phyloP scores from a whole-genome alignment of 2,113 vertebrate genomes.

The Odocoileus hemionus region DNA sequence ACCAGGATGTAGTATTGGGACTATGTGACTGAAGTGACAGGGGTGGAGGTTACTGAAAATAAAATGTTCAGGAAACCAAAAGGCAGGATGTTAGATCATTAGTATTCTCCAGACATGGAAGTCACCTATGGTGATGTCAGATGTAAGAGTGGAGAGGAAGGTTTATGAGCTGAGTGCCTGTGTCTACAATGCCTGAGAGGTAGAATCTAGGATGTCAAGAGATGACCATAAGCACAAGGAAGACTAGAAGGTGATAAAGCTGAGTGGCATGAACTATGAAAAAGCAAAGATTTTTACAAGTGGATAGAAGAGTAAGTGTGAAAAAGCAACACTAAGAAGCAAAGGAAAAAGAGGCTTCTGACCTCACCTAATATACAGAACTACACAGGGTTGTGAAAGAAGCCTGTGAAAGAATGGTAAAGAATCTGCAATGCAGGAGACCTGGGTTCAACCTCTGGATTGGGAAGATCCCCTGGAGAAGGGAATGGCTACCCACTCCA shows the following conservation, averaged over 20 bases:
- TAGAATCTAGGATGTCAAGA: not conserved
- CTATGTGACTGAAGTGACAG: not conserved
- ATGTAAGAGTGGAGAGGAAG: not conserved
- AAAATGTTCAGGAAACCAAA: not conserved
- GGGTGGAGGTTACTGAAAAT: not conserved
- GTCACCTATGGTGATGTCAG: not conserved
- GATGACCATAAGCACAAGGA: not conserved
- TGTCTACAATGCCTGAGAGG: not conserved
- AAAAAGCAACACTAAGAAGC: not conserved
- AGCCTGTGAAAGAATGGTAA: not conserved
- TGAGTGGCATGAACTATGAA: not conserved
- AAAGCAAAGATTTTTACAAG: not conserved
- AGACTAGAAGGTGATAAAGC: not conserved
- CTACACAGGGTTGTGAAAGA: not conserved
- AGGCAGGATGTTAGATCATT: not conserved
- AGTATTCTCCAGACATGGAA: not conserved
- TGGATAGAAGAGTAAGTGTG: not conserved
- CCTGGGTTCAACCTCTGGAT: not conserved
- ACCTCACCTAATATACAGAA: not conserved
- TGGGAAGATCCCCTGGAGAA: not conserved
- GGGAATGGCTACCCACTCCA: not conserved
- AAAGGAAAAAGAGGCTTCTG: not conserved
- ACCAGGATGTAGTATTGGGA: not conserved
- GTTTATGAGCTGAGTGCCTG: not conserved
- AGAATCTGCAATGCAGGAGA: not conserved